Base-by-base conservation (phyloP, 2,888 invertebrate species). In the Gnatocerus cornutus region DNA sequence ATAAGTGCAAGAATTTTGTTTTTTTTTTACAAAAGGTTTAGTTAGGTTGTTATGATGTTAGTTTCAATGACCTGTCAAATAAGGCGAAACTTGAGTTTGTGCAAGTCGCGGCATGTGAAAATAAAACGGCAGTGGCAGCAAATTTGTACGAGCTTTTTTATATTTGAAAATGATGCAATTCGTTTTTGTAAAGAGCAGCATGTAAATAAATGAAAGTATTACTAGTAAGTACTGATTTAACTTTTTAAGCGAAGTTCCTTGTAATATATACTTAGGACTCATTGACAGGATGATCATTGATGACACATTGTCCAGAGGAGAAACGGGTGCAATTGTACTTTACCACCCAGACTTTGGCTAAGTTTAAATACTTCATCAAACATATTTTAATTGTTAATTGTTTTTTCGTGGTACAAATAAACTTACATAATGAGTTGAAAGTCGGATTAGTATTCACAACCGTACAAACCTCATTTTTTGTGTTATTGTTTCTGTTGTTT, bases 391-490 rank as follows among this genome's bases (percentile, higher is more conserved):
- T 21, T 21, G 21, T 21, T 43, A 12, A 43, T 43, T 43, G 43
- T 33, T 7, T 33, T 33, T 21, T 21, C 21, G 4, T 43, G 59
- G 59, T 59, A 59, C 59, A 67, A 67, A 59, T 12, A 66, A 58
- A 58, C 58, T 59, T 52, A 21, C 30, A 30, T 52, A 64, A 43
- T 45, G 10, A 58, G 21, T 10, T 46, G 37, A 46, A 48, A 21
- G 13, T 33, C 27, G 52, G n/a, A 45, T 64, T 14, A 65, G 50
- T 61, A 9, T 52, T 68, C 61, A 53, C 61, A 68, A 68, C 67
- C 67, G 39, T 68, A 53, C 45, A 61, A 68, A 68, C 67, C 67
- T 68, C 67, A 61, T 53, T 68, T n/a, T 46, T 65, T 61, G 29
- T 14, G 27, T 61, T 13, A 21, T 48, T 68, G 46, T 56, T 39